phyloP scores from a whole-genome alignment of 1,140 invertebrate species.

The Tetragonula clypearis region DNA sequence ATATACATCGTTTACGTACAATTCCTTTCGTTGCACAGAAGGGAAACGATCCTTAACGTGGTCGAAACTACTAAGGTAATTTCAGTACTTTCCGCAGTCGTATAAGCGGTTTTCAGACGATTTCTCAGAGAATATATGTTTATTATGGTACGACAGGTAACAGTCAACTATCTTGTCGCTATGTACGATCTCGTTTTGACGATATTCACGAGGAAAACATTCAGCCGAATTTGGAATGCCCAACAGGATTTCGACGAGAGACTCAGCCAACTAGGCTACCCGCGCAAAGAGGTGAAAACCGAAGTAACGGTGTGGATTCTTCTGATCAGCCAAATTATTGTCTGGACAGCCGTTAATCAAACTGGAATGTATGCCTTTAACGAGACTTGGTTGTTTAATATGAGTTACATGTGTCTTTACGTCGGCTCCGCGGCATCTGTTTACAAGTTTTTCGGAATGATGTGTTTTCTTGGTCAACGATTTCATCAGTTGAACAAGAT shows the following conservation, averaged over 20 bases:
- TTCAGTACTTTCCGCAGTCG: background rate
- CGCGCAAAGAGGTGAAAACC: conserved; percentile 61
- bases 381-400: conserved; percentile 67
- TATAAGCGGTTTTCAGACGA: background rate
- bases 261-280: conserved; percentile 63
- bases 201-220: conserved; percentile 51
- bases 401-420: conserved; percentile 72
- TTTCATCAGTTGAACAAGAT: conserved; percentile 73
- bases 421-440: conserved; percentile 63
- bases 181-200: conserved; percentile 57
- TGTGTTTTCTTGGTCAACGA: conserved; percentile 68
- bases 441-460: conserved; percentile 71
- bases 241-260: conserved; percentile 73
- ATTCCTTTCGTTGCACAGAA: background rate
- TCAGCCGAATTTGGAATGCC: conserved; percentile 71
- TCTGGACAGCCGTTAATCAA: conserved; percentile 70
- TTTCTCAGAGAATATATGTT: background rate
- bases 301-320: conserved; percentile 63
- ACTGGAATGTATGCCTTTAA: conserved; percentile 71
- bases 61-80: conserved; percentile 73
- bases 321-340: conserved; percentile 32
- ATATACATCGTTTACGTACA: conserved; percentile 47
- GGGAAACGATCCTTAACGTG: conserved; percentile 36
- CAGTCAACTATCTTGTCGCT: conserved; percentile 66
- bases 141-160: conserved; percentile 56